Percentiles rank a stretch among this genome's conserved stretches.
These are phyloP conservation scores for Drosophila diplacantha DNA, from an alignment of 2,888 invertebrate genomes.

Conservation along the genomic window DNA sequence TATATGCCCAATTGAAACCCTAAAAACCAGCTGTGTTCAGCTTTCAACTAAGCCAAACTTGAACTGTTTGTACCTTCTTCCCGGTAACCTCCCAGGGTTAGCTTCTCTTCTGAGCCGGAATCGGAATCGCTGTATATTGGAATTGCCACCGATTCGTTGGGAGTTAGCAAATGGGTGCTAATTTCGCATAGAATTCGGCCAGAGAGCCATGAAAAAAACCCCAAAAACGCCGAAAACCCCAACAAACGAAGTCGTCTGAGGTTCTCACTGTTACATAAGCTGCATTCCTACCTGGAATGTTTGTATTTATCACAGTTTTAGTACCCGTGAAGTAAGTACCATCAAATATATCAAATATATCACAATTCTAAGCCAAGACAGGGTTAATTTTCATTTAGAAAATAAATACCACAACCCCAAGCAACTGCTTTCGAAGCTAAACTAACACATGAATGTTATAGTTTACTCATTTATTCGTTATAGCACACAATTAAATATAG, in stretches of 20 bases:
- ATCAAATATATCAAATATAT: too few species aligned
- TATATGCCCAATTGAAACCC: background rate
- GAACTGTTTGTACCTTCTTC: too few species aligned
- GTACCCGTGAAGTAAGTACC: background rate
- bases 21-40: background rate
- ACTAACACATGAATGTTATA: background rate
- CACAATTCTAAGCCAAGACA: background rate
- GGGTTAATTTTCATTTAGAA: background rate
- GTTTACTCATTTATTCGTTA: background rate
- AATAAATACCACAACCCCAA: background rate
- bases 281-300: background rate
- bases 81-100: slow-evolving; percentile 2
- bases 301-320: background rate
- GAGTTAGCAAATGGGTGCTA: slow-evolving; percentile 39
- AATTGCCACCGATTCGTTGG: slow-evolving; percentile 28
- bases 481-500: too few species aligned
- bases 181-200: slow-evolving; percentile 34
- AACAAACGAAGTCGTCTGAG: slow-evolving; percentile 45
- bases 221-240: slow-evolving; percentile 3
- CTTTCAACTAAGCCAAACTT: background rate
- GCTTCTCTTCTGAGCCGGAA: slow-evolving; percentile 23
- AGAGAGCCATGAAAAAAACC: slow-evolving; percentile 12
- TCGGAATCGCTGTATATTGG: slow-evolving; percentile 2
- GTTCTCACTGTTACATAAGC: slow-evolving; percentile 41
- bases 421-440: too few species aligned